phyloP scores from a whole-genome alignment of 2,113 vertebrate genomes.

The Vulpes ferrilata region DNA sequence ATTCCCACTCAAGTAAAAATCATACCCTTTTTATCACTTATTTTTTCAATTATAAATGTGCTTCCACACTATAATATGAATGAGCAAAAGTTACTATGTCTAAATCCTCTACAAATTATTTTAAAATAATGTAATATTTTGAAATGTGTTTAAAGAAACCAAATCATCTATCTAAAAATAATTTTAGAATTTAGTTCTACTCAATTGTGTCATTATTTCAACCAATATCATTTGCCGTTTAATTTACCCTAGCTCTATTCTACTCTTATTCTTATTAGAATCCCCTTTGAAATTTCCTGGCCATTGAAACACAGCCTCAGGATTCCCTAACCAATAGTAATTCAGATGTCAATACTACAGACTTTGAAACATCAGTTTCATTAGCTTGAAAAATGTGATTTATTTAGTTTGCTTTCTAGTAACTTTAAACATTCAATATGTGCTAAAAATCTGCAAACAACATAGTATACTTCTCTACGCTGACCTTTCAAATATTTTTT shows the following conservation, averaged over 20 bases:
- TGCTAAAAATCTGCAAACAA: background rate
- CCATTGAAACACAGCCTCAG: background rate
- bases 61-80: background rate
- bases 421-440: background rate
- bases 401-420: background rate
- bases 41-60: background rate
- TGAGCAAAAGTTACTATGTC: background rate
- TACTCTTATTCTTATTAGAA: background rate
- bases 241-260: background rate
- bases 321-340: background rate
- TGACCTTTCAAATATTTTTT: background rate
- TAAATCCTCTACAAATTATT: background rate
- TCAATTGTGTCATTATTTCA: slow-evolving; percentile 30
- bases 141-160: background rate
- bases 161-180: background rate
- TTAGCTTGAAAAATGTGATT: background rate
- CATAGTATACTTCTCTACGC: background rate
- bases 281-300: slow-evolving; percentile 15
- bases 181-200: background rate
- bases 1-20: background rate
- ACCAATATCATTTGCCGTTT: background rate
- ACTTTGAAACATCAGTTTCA: slow-evolving; percentile 17
- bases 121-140: background rate
- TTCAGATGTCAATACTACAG: background rate
- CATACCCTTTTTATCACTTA: background rate